Conservation (phyloP, 2,888 invertebrate species). For the Melikaiella ostensackeni region DNA sequence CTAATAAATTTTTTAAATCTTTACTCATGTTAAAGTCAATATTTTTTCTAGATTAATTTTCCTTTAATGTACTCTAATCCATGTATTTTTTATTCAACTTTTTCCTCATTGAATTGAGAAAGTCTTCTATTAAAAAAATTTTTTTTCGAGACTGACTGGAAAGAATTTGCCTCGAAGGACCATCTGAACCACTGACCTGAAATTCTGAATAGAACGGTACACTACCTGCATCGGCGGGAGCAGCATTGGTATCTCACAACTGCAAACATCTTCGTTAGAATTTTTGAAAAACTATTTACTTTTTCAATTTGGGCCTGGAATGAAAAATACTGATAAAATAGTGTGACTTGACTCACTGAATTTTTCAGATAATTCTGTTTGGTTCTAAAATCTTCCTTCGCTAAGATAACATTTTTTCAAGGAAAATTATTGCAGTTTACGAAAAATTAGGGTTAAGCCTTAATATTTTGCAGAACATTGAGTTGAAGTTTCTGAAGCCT, state of each 20-base stretch:
- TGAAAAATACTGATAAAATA: conserved; percentile 6
- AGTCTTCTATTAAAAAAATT: not conserved
- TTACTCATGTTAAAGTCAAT: too few relatives aligned
- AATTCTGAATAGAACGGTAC: conserved; percentile 55
- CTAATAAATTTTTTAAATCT: too few relatives aligned
- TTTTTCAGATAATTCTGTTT: not conserved
- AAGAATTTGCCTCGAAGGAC: not conserved
- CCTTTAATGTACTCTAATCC: not conserved
- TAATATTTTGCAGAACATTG: too few relatives aligned
- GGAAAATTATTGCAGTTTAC: not conserved
- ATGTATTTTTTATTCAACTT: not conserved
- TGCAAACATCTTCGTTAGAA: conserved; percentile 28
- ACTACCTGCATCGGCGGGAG: conserved; percentile 26
- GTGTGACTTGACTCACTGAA: conserved; percentile 13
- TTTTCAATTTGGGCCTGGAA: not conserved
- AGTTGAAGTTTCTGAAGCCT: too few relatives aligned
- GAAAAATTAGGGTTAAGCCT: not conserved
- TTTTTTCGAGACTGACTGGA: not conserved
- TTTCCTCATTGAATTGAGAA: not conserved
- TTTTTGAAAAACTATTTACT: conserved; percentile 15
- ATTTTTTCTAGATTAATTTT: too few relatives aligned
- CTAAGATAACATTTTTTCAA: not conserved
- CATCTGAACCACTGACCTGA: conserved; percentile 59
- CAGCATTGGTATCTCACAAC: conserved; percentile 5
- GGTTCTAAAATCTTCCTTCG: not conserved